Conservation (phyloP, 2,797 vertebrate species). For the Otolemur crassicaudatus region DNA sequence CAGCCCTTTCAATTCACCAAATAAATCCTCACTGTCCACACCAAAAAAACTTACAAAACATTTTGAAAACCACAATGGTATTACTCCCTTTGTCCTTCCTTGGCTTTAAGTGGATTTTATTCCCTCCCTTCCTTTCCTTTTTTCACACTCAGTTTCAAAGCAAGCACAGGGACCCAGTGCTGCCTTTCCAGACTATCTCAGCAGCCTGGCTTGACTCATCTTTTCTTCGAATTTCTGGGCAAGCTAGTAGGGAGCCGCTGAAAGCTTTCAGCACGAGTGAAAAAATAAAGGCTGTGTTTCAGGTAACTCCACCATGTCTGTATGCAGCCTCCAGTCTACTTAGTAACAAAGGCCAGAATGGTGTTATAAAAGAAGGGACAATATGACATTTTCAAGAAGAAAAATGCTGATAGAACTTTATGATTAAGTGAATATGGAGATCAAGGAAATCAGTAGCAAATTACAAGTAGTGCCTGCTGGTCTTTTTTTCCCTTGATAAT, state of each 20-base stretch:
- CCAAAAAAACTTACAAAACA: slow-evolving; percentile 14
- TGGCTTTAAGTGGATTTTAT: slow-evolving; percentile 38
- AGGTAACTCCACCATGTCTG: slow-evolving; percentile 58
- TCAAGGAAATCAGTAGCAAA: slow-evolving; percentile 67
- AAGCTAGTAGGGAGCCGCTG: slow-evolving; percentile 27
- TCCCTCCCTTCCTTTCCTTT: neutral
- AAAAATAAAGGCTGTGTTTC: slow-evolving; percentile 69
- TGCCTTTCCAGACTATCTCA: neutral
- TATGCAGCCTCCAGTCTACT: slow-evolving; percentile 30
- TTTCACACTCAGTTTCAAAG: neutral
- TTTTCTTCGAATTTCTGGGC: slow-evolving; percentile 43
- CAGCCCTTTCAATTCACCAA: neutral
- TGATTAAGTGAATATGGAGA: slow-evolving; percentile 57
- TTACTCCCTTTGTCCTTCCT: slow-evolving; percentile 29
- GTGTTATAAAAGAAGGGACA: slow-evolving; percentile 50
- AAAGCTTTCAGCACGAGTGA: slow-evolving; percentile 60
- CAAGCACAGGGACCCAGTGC: neutral
- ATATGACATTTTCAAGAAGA: slow-evolving; percentile 40
- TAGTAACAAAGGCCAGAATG: slow-evolving; percentile 65
- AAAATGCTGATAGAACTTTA: slow-evolving; percentile 39
- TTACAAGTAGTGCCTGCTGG: slow-evolving; percentile 50
- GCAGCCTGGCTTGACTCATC: neutral
- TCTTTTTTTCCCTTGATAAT: slow-evolving; percentile 47
- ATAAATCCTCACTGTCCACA: slow-evolving; percentile 1
- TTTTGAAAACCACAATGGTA: slow-evolving; percentile 11